Conservation (phyloP, 2,888 invertebrate genomes). For the Spodoptera littoralis region DNA sequence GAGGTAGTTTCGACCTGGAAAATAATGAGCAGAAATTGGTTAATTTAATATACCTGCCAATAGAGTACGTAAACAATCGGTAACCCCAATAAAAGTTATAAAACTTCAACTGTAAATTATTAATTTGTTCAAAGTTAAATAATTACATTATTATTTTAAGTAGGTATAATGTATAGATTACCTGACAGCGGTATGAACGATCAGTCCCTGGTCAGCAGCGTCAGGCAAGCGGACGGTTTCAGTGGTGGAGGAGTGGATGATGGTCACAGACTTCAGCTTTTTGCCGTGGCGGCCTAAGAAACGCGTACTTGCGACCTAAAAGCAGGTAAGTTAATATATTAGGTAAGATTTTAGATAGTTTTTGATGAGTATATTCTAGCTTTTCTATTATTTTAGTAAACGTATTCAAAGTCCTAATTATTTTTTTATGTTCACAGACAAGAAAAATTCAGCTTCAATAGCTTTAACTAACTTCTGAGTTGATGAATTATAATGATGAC, state of each 20-base stretch:
- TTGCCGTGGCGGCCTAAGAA: slow-evolving; percentile 94
- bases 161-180: slow-evolving; percentile 47
- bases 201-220: slow-evolving; percentile 92
- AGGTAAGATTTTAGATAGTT: neutral
- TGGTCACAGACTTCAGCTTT: slow-evolving; percentile 95
- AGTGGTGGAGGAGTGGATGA: slow-evolving; percentile 96
- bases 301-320: slow-evolving; percentile 93
- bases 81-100: neutral
- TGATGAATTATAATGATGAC: too few species aligned
- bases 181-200: slow-evolving; percentile 95
- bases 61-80: neutral
- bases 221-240: slow-evolving; percentile 95
- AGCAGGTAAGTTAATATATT: slow-evolving; percentile 20
- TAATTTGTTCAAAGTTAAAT: too few species aligned
- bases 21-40: slow-evolving; percentile 3
- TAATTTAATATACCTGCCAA: slow-evolving; percentile 14
- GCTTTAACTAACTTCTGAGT: too few species aligned
- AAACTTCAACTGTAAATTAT: too few species aligned
- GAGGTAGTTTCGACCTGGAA: slow-evolving; percentile 94
- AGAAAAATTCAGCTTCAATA: too few species aligned
- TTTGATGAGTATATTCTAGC: too few species aligned
- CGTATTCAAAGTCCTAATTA: neutral
- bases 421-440: too few species aligned
- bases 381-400: neutral
- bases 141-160: too few species aligned